Evolutionary conservation across 1,140 invertebrate genomes (phyloP).

Genomic region (Hetaerina americana): DNA sequence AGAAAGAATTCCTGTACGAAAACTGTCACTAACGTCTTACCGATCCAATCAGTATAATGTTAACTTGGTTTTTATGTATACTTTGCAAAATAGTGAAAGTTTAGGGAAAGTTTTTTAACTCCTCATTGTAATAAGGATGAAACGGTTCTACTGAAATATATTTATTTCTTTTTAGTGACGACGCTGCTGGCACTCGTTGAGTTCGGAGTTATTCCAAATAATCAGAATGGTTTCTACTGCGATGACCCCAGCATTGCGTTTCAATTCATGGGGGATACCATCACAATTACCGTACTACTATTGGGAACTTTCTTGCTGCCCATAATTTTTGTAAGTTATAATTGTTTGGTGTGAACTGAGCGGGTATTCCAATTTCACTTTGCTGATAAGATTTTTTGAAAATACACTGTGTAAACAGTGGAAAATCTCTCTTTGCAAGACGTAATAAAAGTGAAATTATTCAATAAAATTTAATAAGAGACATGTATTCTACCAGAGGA

Average conservation of each 20-base stretch:
- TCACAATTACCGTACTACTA: conserved; percentile 19
- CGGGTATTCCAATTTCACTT: no score
- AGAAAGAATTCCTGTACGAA: not conserved
- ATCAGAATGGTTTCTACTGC: conserved; percentile 41
- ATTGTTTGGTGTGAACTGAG: no score
- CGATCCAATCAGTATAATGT: not conserved
- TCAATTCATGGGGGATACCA: conserved; percentile 44
- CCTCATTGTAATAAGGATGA: not conserved
- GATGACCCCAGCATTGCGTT: conserved; percentile 46
- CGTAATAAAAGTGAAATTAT: no score
- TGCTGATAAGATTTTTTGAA: no score
- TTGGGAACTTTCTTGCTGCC: conserved; percentile 18
- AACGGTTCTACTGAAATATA: not conserved
- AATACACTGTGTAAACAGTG: no score
- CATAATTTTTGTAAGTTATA: conserved; percentile 15
- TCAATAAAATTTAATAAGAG: no score
- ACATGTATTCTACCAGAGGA: no score
- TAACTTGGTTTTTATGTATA: not conserved
- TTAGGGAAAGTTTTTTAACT: not conserved
- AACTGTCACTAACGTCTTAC: not conserved
- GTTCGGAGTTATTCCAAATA: conserved; percentile 32
- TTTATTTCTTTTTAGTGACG: conserved; percentile 29
- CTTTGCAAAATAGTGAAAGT: not conserved
- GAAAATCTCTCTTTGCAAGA: no score
- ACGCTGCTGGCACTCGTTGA: conserved; percentile 31